A percentile compares a stretch with the other conserved stretches of the same genome.
phyloP scores from a whole-genome alignment of 2,797 vertebrate species.

The Enteromius trimaculatus region DNA sequence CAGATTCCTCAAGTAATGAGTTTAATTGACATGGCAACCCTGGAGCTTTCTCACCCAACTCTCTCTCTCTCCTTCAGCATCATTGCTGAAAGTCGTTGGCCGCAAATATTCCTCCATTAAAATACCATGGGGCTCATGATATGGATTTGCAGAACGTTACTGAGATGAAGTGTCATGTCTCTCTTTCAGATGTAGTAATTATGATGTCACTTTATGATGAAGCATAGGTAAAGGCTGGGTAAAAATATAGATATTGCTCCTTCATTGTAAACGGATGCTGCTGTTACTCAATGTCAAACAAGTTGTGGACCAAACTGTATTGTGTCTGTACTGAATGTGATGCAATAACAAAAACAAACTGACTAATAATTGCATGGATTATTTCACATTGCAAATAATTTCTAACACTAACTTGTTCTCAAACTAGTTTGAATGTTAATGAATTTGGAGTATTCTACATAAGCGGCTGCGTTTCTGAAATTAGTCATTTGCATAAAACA shows the following conservation, averaged over 20 bases:
- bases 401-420: too few species aligned
- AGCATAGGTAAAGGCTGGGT: neutral
- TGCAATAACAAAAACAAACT: neutral
- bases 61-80: constrained; percentile 25
- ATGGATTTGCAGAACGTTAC: neutral
- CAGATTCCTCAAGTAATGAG: constrained; percentile 61
- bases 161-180: neutral
- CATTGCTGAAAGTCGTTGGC: neutral
- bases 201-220: neutral
- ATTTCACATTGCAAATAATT: neutral
- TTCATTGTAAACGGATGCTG: neutral
- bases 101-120: constrained; percentile 16
- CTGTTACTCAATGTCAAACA: neutral
- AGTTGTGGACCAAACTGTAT: neutral
- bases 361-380: neutral
- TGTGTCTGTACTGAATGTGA: neutral
- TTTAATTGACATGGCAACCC: constrained; percentile 65
- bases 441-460: neutral
- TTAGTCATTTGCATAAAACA: neutral
- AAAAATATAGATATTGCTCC: neutral
- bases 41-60: constrained; percentile 40
- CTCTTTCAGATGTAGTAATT: constrained; percentile 21
- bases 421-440: neutral
- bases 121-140: neutral
- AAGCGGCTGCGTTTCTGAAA: neutral